Base-by-base conservation (phyloP, 1,140 invertebrate species). In the Grapholita molesta region DNA sequence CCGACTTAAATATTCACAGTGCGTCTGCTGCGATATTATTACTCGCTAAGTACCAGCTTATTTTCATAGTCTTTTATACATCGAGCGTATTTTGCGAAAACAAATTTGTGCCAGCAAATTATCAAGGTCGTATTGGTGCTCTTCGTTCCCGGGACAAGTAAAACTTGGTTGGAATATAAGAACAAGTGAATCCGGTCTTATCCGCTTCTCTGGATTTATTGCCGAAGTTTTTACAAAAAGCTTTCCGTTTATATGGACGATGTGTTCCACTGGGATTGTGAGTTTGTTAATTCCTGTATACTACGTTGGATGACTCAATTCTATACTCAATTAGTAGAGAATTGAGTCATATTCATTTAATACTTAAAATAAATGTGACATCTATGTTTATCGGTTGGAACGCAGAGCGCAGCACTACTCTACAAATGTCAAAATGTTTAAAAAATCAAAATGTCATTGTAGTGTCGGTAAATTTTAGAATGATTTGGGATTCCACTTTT, bases 111-210 rank as follows among this genome's bases (percentile, higher is more conserved):
- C 24, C 8, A 25, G 23, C 12, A 30, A 57, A 25, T 3, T 32
- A 6, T 32, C 55, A 61, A 61, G 55, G 55, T 61, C 28, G n/a
- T 28, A 15, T 15, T 61, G 53, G 28, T 57, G 55, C 24, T 61
- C 24, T 61, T 1, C 25, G n/a, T 12, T 30, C 52, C 11, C 53
- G 18, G 53, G 55, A 30, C 55, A 18, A 61, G 25, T 30, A 30
- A 61, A 61, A 32, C 28, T 61, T 61, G 35, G 23, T 18, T n/a
- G 55, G 28, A 32, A 61, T 61, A 30, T 61, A 61, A 61, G 55
- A 61, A 61, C 25, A 61, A 61, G 55, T 61, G 55, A 61, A 61
- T 61, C 55, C 55, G n/a, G 55, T 28, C n/a, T 61, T 61, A 61
- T 61, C 55, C 55, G 55, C 25, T 61, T 30, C 55, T 8, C 55